Evolutionary conservation across 2,113 vertebrate species (phyloP).

Genomic region (Azemiops feae): DNA sequence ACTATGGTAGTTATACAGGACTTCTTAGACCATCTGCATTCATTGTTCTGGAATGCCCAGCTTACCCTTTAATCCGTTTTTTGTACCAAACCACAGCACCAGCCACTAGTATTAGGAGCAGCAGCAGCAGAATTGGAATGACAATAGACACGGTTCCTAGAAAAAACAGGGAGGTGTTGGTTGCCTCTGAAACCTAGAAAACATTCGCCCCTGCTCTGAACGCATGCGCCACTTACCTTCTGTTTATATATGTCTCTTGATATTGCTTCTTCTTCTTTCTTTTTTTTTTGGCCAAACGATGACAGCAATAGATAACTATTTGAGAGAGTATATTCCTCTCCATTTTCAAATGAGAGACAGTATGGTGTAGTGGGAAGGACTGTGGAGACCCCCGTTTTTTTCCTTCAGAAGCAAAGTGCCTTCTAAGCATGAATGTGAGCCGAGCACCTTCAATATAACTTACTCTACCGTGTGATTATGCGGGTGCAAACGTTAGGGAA

Average conservation of each 20-base stretch:
- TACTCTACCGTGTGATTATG: not conserved
- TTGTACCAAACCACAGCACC: constrained; percentile 91
- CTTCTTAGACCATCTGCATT: too few species aligned
- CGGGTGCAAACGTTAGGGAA: not conserved
- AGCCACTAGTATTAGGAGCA: constrained; percentile 79
- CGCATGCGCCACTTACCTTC: not conserved
- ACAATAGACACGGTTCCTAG: constrained; percentile 82
- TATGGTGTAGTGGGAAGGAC: not conserved
- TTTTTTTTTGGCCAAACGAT: not conserved
- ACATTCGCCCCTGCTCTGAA: not conserved
- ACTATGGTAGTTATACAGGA: too few species aligned
- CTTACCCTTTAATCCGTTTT: constrained; percentile 91
- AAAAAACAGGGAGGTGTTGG: accelerated
- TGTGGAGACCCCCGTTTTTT: not conserved
- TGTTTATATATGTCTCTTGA: not conserved
- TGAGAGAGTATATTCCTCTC: not conserved
- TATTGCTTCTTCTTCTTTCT: not conserved
- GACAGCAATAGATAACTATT: not conserved
- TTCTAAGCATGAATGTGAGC: not conserved
- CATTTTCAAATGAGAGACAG: not conserved
- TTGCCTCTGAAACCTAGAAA: not conserved
- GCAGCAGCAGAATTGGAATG: constrained; percentile 82
- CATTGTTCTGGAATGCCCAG: not conserved
- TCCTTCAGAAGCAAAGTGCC: not conserved
- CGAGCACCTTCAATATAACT: not conserved